A percentile compares a stretch with the other conserved stretches of the same genome.
phyloP scores from a whole-genome alignment of 1,140 invertebrate genomes.

The Carcinoscorpius rotundicauda region DNA sequence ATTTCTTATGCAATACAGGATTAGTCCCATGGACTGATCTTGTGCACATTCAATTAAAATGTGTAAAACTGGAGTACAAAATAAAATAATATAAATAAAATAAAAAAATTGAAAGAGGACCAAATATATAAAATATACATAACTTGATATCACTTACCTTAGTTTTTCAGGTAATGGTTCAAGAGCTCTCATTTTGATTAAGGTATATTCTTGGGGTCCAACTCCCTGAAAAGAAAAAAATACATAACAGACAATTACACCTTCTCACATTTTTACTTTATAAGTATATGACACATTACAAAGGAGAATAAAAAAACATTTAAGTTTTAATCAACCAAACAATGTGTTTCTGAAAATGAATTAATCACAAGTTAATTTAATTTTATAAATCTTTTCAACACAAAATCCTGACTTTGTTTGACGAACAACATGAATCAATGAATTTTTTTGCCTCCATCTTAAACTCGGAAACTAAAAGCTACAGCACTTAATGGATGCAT shows the following conservation, averaged over 20 bases:
- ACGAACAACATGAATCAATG: no score
- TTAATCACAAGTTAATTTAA: no score
- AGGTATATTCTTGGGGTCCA: conserved; percentile 93
- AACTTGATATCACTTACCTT: conserved; percentile 11
- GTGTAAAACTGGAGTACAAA: neutral
- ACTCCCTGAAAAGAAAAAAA: conserved; percentile 50
- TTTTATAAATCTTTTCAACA: no score
- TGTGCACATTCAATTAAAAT: conserved; percentile 6
- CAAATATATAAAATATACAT: neutral
- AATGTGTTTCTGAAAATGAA: neutral
- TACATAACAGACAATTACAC: neutral
- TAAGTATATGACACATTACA: no score
- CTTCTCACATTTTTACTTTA: no score
- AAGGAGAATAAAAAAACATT: no score
- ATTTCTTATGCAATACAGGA: neutral
- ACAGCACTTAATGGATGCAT: no score
- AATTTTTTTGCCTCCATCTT: no score
- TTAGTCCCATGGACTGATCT: conserved; percentile 9
- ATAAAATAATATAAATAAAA: neutral
- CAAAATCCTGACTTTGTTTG: no score
- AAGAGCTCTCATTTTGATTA: conserved; percentile 84
- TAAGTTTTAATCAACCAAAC: neutral
- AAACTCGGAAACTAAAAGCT: no score
- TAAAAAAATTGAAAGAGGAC: neutral
- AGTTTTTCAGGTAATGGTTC: conserved; percentile 60